Evolutionary conservation across 1,140 invertebrate genomes (phyloP), one percentile per base, ranked within the genome.

Genomic region (Pseudomyrmex cubaensis): DNA sequence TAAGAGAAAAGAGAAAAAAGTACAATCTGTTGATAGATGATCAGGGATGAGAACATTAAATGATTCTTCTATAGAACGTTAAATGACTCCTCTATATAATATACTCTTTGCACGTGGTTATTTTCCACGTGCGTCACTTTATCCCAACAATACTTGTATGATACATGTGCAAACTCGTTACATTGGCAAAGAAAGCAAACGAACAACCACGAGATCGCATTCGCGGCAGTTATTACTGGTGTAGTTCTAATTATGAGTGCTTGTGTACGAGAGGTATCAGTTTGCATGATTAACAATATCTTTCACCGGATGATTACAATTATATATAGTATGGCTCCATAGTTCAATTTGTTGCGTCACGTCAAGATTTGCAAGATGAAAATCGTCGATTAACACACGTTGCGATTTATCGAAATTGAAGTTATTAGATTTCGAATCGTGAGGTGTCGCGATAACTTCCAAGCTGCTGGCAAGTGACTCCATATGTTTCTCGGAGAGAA

Each of bases 251-350:
- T 80, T 70, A 70, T 17, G 20, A 72, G 44, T 80, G 12, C 25
- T 70, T 70, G 66, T n/a, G 54, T 35, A 80, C 15, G 20, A 59
- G 20, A 59, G 54, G 66, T 72, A 80, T 80, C 66, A 15, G 76
- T 70, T 59, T n/a, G 46, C n/a, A 70, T 17, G 76, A 80, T 80
- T 80, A 80, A 70, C 12, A 72, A 61, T 80, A 80, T 80, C 76
- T 25, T 35, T 15, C 12, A 50, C 46, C 9, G 15, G 0, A 20
- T 2, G 54, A 80, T 78, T 72, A 59, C 22, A 70, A 72, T 20
- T 20, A 20, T 20, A 66, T 44, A 20, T 80, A n/a, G 46, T 44
- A 20, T 80, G 44, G 46, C 17, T 59, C 48, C 44, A 80, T 20
- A 20, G 70, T 70, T 50, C 15, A n/a, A 61, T 72, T 72, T 80